Base-by-base conservation (phyloP, 2,888 invertebrate genomes). In the Sinohyriopsis cumingii region DNA sequence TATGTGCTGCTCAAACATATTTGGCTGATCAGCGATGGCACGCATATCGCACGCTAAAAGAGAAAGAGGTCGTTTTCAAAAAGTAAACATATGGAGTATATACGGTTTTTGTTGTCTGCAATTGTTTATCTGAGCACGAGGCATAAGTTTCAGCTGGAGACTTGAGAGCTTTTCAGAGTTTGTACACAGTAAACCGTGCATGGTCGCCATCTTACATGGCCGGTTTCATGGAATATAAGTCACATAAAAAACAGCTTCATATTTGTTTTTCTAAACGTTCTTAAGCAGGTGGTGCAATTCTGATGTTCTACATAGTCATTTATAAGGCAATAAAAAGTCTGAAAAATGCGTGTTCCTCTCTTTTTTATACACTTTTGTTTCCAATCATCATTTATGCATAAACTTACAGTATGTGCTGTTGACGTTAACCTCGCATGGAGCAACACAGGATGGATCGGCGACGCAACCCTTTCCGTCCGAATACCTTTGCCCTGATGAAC, bases 401-500 rank as follows among this genome's bases (percentile, higher is more conserved):
- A 45, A 45, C 45, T 45, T 15, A 45, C 45, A 45, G 25, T 75
- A 71, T 6, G 59, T 55, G 65, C 82, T 81, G 12, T 33, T 63
- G 15, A 53, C n/a, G 57, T 71, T 65, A n/a, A 28, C 33, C 22
- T 68, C 63, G 24, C 66, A 66, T 12, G 53, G 45, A 6, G 53
- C 25, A 22, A 45, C 57, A 20, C 74, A 74, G 18, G 59, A 19
- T 15, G 59, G 59, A 61, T 77, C 76, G 15, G 60, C 63, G 3
- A 84, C 72, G 69, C 86, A 86, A 0, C 78, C 81, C 3, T 61
- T 33, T 12, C 24, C 68, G 7, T 68, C 63, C 19, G 61, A 61
- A 65, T 79, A 85, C 5, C 63, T 73, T 45, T 83, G 69, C 1
- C 82, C 79, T 19, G 64, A 54, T 0, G 78, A 75, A 64, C 86